Evolutionary conservation across 1,140 invertebrate genomes (phyloP).

Genomic region (Oscheius sp.): DNA sequence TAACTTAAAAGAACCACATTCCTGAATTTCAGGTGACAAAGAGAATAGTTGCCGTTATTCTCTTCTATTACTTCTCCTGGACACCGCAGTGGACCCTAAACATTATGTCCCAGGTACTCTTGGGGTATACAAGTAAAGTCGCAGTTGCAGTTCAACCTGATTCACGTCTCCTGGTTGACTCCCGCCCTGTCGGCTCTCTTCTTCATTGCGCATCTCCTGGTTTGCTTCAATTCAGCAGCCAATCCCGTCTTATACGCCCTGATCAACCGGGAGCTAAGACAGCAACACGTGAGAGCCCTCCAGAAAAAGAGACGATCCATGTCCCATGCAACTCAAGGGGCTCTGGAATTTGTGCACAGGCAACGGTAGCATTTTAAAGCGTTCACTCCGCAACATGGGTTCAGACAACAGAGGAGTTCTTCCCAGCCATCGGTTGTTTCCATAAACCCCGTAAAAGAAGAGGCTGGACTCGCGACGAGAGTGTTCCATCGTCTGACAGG

Average conservation of each 20-base stretch:
- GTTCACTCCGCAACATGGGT: not conserved
- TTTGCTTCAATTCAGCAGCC: slow-evolving; percentile 60
- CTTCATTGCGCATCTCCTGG: slow-evolving; percentile 56
- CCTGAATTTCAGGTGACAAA: slow-evolving; percentile 52
- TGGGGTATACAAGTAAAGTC: too few relatives aligned
- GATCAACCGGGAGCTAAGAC: slow-evolving; percentile 56
- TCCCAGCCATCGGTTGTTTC: not conserved
- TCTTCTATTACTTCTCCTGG: slow-evolving; percentile 60
- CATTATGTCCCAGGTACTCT: slow-evolving; percentile 47
- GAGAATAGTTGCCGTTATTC: slow-evolving; percentile 56
- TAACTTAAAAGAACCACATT: not conserved
- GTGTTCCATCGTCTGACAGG: not conserved
- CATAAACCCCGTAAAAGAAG: not conserved
- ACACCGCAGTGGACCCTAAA: slow-evolving; percentile 59
- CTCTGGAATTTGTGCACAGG: slow-evolving; percentile 31
- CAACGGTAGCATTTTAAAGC: slow-evolving; percentile 12
- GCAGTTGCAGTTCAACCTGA: slow-evolving; percentile 22
- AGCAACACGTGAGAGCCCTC: slow-evolving; percentile 51
- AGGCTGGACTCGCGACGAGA: not conserved
- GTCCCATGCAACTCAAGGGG: slow-evolving; percentile 27
- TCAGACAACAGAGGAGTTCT: not conserved
- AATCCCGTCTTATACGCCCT: slow-evolving; percentile 60
- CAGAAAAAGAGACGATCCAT: slow-evolving; percentile 39
- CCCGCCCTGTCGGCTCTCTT: slow-evolving; percentile 55
- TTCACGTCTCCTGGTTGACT: slow-evolving; percentile 46